Evolutionary conservation across 1,140 invertebrate genomes (phyloP), one percentile per base, ranked within the genome.

Genomic region (Amyelois transitella): DNA sequence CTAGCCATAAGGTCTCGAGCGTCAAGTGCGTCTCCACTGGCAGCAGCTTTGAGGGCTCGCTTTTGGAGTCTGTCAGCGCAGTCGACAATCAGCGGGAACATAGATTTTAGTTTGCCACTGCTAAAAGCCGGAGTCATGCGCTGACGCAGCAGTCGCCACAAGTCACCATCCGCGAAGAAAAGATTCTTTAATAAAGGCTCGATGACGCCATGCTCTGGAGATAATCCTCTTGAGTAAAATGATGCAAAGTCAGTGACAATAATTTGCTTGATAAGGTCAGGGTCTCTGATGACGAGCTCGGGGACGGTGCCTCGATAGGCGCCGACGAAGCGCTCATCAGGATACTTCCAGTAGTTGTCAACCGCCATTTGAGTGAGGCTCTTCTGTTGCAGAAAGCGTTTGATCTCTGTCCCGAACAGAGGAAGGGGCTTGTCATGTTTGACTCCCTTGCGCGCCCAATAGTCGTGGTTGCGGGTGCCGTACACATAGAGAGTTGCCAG

Each of bases 61-160:
- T 75, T 60, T 1, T 71, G 56, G 25, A 91, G 51, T 17, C 63
- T 55, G 14, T 87, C 75, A 2, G 81, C 81, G 45, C 84, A 76
- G 21, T 89, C 78, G 12, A 86, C 68, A 1, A 91, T 62, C 0
- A 88, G 75, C 0, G 60, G 58, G 7, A 91, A 90, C 88, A 92
- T 91, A 0, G 60, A 65, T 62, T 91, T 91, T 14, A 92, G 75
- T 70, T 91, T 91, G 2, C 88, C 88, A 0, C 89, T 88, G 0
- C 90, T 90, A 58, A 92, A 92, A 5, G 90, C 89, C 0, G 91
- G 91, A 0, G 86, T 87, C 12, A 92, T 52, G 54, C 91, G 91
- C 0, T 72, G 62, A 18, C 91, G 69, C 0, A 92, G 53, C 32
- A 74, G 72, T 43, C 80, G 86, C 91, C 91, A 92, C 55, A 49